Percentiles rank a stretch among this genome's conserved stretches.
These are phyloP conservation scores for Scytalopus superciliaris DNA, from an alignment of 2,113 vertebrate genomes.

Conservation along the genomic window DNA sequence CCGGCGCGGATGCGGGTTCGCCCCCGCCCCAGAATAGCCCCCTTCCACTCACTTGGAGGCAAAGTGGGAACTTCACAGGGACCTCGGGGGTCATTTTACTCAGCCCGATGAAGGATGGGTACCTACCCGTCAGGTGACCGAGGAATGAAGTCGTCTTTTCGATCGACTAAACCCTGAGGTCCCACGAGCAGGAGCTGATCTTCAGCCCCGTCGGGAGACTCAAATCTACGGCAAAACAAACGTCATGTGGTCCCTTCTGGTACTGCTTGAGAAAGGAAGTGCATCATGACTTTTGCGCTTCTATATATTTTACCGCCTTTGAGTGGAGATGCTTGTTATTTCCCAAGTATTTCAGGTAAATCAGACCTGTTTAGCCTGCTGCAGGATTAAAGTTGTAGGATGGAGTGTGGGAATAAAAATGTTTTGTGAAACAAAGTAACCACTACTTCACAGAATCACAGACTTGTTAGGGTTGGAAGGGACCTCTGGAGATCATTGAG, in stretches of 20 bases:
- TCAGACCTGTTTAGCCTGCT: not conserved
- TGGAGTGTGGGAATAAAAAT: not conserved
- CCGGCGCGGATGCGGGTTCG: rapidly evolving
- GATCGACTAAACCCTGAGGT: not conserved
- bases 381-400: not conserved
- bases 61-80: rapidly evolving
- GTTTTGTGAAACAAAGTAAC: not conserved
- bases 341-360: not conserved
- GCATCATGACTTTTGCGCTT: rapidly evolving
- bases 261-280: not conserved
- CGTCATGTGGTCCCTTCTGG: no score
- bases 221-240: not conserved
- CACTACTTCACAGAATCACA: not conserved
- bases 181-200: not conserved
- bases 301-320: rapidly evolving
- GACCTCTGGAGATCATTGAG: not conserved
- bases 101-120: not conserved
- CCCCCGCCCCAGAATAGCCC: rapidly evolving
- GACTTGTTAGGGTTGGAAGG: not conserved
- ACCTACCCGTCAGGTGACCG: rapidly evolving
- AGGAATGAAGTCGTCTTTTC: not conserved
- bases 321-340: not conserved
- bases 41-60: rapidly evolving
- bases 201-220: not conserved
- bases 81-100: rapidly evolving